phyloP scores from a whole-genome alignment of 2,797 vertebrate genomes.

The Lagocephalus sceleratus region DNA sequence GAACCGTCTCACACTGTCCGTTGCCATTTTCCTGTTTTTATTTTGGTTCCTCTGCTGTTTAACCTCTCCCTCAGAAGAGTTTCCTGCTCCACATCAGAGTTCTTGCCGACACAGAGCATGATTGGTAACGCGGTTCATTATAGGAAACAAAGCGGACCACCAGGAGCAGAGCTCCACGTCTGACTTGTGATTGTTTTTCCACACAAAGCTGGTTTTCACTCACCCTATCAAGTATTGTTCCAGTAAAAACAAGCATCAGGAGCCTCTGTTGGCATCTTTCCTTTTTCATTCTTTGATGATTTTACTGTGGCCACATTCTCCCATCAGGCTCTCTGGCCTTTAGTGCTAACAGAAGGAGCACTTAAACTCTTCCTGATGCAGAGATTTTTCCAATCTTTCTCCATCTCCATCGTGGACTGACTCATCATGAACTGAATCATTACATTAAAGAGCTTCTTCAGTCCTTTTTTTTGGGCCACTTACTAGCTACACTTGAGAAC shows the following conservation, averaged over 20 bases:
- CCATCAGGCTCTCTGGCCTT: no score
- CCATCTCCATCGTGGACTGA: background rate
- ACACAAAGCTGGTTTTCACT: no score
- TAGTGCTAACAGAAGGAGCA: background rate
- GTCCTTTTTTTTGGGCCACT: slow-evolving; percentile 43
- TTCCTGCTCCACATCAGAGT: slow-evolving; percentile 16
- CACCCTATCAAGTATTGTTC: no score
- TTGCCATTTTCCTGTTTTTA: slow-evolving; percentile 35
- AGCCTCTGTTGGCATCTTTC: no score
- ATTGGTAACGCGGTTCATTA: no score
- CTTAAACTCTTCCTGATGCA: background rate
- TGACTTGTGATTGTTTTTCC: no score
- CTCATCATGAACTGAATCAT: slow-evolving; percentile 39
- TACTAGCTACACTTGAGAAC: slow-evolving; percentile 40
- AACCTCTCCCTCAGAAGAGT: slow-evolving; percentile 11
- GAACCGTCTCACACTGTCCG: slow-evolving; percentile 36
- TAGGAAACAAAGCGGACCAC: no score
- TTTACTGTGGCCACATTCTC: no score
- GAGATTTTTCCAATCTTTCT: background rate
- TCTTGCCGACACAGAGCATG: no score
- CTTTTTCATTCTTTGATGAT: no score
- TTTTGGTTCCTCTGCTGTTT: slow-evolving; percentile 25
- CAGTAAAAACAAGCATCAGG: no score
- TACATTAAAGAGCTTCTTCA: slow-evolving; percentile 24
- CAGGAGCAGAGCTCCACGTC: no score